Evolutionary conservation across 2,113 vertebrate genomes (phyloP).

Genomic region (Myiozetetes cayanensis): DNA sequence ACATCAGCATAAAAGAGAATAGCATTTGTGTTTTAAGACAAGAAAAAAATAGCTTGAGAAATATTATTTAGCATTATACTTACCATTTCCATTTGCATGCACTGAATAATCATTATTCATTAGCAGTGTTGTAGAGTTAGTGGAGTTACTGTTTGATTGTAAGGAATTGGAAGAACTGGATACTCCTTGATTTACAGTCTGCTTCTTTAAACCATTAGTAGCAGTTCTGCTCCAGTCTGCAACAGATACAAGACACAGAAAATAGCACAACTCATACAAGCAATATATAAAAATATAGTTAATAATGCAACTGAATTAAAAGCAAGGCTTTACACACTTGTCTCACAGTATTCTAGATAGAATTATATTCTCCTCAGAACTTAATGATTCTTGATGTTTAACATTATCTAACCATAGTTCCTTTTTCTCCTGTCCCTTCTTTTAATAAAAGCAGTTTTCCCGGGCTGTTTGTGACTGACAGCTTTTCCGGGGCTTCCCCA

Average conservation of each 20-base stretch:
- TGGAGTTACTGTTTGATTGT: slow-evolving; percentile 81
- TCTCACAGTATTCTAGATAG: background rate
- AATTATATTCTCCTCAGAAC: background rate
- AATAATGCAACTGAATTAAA: slow-evolving; percentile 17
- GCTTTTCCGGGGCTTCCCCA: no score
- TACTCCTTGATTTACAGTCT: slow-evolving; percentile 80
- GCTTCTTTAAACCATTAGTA: slow-evolving; percentile 82
- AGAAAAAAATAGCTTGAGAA: slow-evolving; percentile 9
- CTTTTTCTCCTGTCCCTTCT: background rate
- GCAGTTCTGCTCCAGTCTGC: slow-evolving; percentile 83
- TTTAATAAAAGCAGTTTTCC: background rate
- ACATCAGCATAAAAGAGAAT: background rate
- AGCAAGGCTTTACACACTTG: background rate
- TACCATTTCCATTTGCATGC: slow-evolving; percentile 77
- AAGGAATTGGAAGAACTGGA: slow-evolving; percentile 83
- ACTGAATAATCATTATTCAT: slow-evolving; percentile 78
- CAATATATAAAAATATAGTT: slow-evolving; percentile 31
- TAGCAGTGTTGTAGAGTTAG: slow-evolving; percentile 78
- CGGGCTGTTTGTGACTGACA: no score
- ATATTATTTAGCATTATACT: slow-evolving; percentile 37
- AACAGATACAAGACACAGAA: slow-evolving; percentile 60
- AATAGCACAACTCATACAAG: slow-evolving; percentile 45
- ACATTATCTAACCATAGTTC: background rate
- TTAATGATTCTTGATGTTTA: background rate
- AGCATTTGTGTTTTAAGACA: background rate